Evolutionary conservation across 2,113 vertebrate species (phyloP).

Genomic region (Anguilla japonica): DNA sequence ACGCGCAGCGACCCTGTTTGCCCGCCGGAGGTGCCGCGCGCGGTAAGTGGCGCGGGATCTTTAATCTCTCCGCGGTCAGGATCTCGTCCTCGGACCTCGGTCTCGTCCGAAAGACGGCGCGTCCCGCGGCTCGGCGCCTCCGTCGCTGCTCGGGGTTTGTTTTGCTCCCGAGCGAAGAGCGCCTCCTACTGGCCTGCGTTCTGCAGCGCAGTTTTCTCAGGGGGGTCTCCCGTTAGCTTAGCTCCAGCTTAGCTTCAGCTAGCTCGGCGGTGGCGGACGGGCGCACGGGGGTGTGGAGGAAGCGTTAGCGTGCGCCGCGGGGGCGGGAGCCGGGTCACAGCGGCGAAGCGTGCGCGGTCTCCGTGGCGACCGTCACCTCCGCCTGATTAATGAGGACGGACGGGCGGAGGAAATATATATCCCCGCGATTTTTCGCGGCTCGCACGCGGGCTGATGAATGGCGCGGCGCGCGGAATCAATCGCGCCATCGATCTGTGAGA

Average conservation of each 20-base stretch:
- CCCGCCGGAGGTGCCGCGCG: not conserved
- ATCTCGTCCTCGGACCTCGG: too few relatives aligned
- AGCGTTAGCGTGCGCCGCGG: constrained; percentile 20
- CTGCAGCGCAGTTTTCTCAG: too few relatives aligned
- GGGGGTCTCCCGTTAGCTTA: too few relatives aligned
- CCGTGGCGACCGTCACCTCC: constrained; percentile 36
- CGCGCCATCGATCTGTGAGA: constrained; percentile 77
- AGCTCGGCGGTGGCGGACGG: not conserved
- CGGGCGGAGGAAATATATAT: constrained; percentile 55
- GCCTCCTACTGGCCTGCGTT: too few relatives aligned
- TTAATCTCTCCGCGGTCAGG: not conserved
- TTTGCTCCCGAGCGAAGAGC: too few relatives aligned
- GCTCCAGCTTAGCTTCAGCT: too few relatives aligned
- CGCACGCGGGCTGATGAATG: constrained; percentile 72
- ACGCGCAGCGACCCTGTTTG: not conserved
- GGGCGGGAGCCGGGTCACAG: too few relatives aligned
- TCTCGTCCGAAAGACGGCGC: too few relatives aligned
- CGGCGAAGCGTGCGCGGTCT: not conserved
- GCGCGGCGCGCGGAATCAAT: constrained; percentile 71
- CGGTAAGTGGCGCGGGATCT: not conserved
- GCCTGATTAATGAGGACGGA: constrained; percentile 49
- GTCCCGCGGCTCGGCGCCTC: too few relatives aligned
- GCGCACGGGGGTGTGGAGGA: not conserved
- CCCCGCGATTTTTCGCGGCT: constrained; percentile 52
- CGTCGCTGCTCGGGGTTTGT: too few relatives aligned